Base-by-base conservation (phyloP, 1,140 invertebrate genomes). In the Schlechtendalia chinensis region DNA sequence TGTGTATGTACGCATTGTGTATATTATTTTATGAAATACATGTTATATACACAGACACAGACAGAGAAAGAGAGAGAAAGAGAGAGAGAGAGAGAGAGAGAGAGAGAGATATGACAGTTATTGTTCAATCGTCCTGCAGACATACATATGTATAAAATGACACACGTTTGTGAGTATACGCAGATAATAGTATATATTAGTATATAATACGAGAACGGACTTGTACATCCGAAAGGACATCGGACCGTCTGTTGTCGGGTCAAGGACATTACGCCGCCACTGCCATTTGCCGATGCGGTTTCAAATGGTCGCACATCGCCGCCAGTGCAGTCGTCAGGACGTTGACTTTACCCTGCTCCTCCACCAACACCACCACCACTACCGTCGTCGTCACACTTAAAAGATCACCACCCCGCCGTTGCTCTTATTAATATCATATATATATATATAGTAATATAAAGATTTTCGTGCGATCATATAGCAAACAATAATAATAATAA, bases 201-300 rank as follows among this genome's bases (percentile, higher is more conserved):
- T 24, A 27, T 50, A 19, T 69, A 16, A 24, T 50, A 47, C 17
- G 14, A 69, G 45, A 69, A 69, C 47, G 63, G 67, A 50, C 67
- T 69, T 69, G 67, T 22, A 69, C 67, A 39, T 69, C 67, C 67
- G 22, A 79, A 79, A 79, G 75, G 75, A 79, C 75, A 63, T 79
- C 75, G 58, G 75, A 63, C 75, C 22, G 75, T 45, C 56, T 59
- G 75, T 79, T 79, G 75, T 79, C 75, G 75, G 75, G 75, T 79
- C 75, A 79, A 79, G 75, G 75, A 79, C 75, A 79, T 10, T 45
- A 59, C 24, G 19, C 32, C 14, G 12, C 74, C 16, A 39, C 32
- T 27, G 32, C 39, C 56, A 39, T 72, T 63, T 54, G 69, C 24
- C 17, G 69, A 53, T 72, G 69, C 50, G 75, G 69, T 72, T 79